Evolutionary conservation across 2,113 vertebrate genomes (phyloP), one percentile per base, ranked within the genome.

Genomic region (Scopus umbretta): DNA sequence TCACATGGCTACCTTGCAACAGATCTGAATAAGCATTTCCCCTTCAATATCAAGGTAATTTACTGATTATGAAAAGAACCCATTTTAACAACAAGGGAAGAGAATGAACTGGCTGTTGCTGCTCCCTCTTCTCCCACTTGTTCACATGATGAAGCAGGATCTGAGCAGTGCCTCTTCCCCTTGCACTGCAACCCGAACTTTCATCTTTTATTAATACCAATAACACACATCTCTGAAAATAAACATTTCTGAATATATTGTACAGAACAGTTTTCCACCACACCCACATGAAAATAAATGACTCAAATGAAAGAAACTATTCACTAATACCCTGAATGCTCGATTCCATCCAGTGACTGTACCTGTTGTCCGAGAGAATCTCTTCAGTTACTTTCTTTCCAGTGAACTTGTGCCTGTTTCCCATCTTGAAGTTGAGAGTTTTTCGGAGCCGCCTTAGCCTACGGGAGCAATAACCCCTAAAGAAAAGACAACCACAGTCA

Each of bases 351-450:
- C 76, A 52, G 26, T 13, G 11, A 56, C 38, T 15, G 16, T 97
- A 99, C 99, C 99, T 99, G 97, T 97, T 99, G 97, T 99, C 99
- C 50, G 99, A 99, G 30, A 99, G 97, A 81, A 99, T 99, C 76
- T 99, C 99, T 34, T 98, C 98, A 0, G 99, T 99, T 22, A 99
- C 97, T 97, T 99, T 99, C 95, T 99, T 99, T 58, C 99, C 99
- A 20, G 99, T 98, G 97, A 99, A 99, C 85, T 99, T 99, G 97
- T 99, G 99, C 59, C 99, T 98, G 97, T 99, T 99, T 52, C 99
- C 99, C 99, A 99, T 99, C 97, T 99, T 99, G 97, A 99, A 99
- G 94, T 99, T 99, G 68, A 99, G 98, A 20, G 99, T 99, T 96
- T 99, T 99, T 55, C 99, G 98, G 74, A 99, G 98, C 27, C 99